Percentiles rank a stretch among this genome's conserved stretches.
Evolutionary conservation across 2,888 invertebrate genomes (phyloP).

Genomic region (Leucozona laternaria): DNA sequence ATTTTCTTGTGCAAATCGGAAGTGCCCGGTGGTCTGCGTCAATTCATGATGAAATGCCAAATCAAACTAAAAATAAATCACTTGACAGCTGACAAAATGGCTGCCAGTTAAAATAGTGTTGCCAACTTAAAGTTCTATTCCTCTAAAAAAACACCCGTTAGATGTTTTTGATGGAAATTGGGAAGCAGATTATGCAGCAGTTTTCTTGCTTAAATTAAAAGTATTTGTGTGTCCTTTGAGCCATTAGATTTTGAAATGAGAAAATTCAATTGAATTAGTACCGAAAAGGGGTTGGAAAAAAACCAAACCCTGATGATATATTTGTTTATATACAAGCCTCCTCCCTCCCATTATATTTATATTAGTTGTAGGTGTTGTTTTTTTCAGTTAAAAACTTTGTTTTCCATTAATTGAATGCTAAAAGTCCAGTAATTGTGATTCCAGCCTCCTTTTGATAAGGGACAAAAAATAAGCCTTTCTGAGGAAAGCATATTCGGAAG

Average conservation of each 20-base stretch:
- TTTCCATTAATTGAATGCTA: not conserved
- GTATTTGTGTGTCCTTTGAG: not conserved
- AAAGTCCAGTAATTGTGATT: constrained; percentile 4
- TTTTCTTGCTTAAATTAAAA: not conserved
- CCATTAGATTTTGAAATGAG: not conserved
- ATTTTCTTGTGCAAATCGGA: no score
- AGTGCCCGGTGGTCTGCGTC: no score
- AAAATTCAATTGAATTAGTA: not conserved
- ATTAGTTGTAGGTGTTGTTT: no score
- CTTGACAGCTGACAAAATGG: no score
- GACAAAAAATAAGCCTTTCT: not conserved
- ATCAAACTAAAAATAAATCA: no score
- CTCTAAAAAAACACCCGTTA: no score
- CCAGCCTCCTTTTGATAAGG: not conserved
- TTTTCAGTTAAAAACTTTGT: not conserved
- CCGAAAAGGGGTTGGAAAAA: not conserved
- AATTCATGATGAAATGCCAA: no score
- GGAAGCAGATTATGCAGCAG: not conserved
- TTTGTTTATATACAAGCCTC: no score
- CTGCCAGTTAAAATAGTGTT: no score
- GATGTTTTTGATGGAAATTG: not conserved
- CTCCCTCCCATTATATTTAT: not conserved
- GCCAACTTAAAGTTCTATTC: no score
- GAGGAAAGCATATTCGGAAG: not conserved
- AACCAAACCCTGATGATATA: not conserved